Evolutionary conservation across 2,888 invertebrate genomes (phyloP).

Genomic region (Drosophila paramelanica): DNA sequence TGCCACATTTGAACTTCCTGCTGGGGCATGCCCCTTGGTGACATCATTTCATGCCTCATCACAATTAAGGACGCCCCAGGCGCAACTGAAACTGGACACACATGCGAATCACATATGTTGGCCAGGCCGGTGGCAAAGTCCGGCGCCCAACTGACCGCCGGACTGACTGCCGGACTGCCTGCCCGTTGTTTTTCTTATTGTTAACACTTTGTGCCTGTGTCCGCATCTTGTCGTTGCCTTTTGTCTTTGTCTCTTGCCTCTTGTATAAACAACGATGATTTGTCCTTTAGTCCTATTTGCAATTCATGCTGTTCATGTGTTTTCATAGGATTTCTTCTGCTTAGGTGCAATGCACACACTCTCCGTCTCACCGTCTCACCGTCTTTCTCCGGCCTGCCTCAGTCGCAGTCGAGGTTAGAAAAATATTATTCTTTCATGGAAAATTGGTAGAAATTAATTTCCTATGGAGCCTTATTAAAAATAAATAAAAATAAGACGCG

Average conservation of each 20-base stretch:
- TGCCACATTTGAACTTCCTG: slow-evolving; percentile 58
- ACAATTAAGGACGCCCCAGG: slow-evolving; percentile 70
- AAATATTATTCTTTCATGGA: slow-evolving; percentile 70
- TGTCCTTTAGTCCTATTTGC: slow-evolving; percentile 72
- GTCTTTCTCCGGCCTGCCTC: slow-evolving; percentile 8
- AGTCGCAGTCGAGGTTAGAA: slow-evolving; percentile 62
- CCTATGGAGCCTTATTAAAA: slow-evolving; percentile 77
- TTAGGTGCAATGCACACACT: not conserved
- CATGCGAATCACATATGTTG: slow-evolving; percentile 79
- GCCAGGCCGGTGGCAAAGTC: slow-evolving; percentile 56
- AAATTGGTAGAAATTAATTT: slow-evolving; percentile 81
- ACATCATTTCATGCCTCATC: slow-evolving; percentile 83
- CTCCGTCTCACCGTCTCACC: not conserved
- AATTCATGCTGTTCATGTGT: slow-evolving; percentile 75
- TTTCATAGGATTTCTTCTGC: slow-evolving; percentile 79
- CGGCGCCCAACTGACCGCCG: slow-evolving; percentile 37
- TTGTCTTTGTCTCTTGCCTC: slow-evolving; percentile 55
- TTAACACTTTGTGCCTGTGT: slow-evolving; percentile 59
- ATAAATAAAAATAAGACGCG: slow-evolving; percentile 67
- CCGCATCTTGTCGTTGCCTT: slow-evolving; percentile 29
- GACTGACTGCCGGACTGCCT: not conserved
- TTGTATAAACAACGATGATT: slow-evolving; percentile 78
- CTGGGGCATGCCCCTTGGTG: slow-evolving; percentile 66
- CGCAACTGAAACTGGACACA: slow-evolving; percentile 38
- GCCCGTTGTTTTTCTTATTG: slow-evolving; percentile 74